phyloP scores from a whole-genome alignment of 1,140 invertebrate species.

The Dreissena polymorpha region DNA sequence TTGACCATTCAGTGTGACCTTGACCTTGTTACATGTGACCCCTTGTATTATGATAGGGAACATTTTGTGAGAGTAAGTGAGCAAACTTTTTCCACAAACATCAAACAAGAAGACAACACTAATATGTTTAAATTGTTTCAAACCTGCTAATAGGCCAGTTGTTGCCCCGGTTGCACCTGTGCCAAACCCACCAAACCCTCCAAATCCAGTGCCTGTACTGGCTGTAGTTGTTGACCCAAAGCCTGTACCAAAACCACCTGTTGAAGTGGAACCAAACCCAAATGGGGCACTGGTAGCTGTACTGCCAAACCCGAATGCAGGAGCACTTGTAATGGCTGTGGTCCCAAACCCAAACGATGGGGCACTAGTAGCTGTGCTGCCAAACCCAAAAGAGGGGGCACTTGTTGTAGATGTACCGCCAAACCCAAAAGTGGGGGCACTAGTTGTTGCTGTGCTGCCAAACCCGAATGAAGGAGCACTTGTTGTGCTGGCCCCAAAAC shows the following conservation, averaged over 20 bases:
- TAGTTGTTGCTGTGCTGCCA: background rate
- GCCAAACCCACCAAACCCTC: background rate
- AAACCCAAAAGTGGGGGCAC: constrained; percentile 22
- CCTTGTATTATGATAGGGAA: too few species aligned
- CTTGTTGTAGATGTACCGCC: constrained; percentile 18
- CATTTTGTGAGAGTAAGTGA: too few species aligned
- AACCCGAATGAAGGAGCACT: constrained; percentile 20
- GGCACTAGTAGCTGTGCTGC: constrained; percentile 51
- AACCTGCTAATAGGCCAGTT: too few species aligned
- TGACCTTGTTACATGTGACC: too few species aligned
- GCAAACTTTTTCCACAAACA: too few species aligned
- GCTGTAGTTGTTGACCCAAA: constrained; percentile 50
- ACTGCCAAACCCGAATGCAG: constrained; percentile 57
- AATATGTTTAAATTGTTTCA: too few species aligned
- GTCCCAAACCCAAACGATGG: constrained; percentile 57
- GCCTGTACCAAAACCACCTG: constrained; percentile 50
- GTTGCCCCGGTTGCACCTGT: too few species aligned
- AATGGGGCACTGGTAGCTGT: constrained; percentile 47
- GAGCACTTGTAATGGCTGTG: constrained; percentile 18
- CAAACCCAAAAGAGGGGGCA: constrained; percentile 54
- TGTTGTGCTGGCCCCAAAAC: constrained; percentile 5
- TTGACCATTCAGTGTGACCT: too few species aligned
- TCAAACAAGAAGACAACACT: too few species aligned
- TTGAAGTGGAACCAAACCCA: too few species aligned
- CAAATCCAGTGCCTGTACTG: constrained; percentile 79